Base-by-base conservation (phyloP, 2,888 invertebrate genomes). In the Ophion ellenae region DNA sequence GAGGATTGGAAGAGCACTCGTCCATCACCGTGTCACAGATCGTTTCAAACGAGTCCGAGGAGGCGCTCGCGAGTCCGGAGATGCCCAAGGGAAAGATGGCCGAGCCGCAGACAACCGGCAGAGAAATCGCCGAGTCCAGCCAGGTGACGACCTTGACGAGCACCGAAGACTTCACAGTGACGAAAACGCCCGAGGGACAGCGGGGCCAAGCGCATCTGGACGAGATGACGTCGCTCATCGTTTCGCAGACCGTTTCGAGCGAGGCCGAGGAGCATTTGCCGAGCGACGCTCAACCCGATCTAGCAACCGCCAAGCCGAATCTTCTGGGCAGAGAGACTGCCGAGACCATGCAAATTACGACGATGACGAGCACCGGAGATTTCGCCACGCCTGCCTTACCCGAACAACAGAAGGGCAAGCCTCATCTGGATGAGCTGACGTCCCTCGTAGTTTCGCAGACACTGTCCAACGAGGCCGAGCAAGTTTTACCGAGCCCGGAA, bases 31-130 rank as follows among this genome's bases (percentile, higher is more conserved):
- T 91, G 47, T 90, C 89, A 11, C 89, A 91, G 73, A 83, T 89
- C 7, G 79, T 85, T 0, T 88, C 91, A n/a, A 84, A 89, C 47
- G 89, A 90, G 5, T 73, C 84, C 2, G 88, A 76, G 86, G 87
- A 87, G 9, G 47, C 76, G 69, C 80, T 91, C 20, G 53, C 84
- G 1, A 81, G 81, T 53, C 80, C 87, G 0, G 90, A 82, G 80
- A 80, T 89, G 75, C 94, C 94, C 1, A 89, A 89, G 61, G 90
- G 90, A 84, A 94, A 93, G 88, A 92, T 88, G 47, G 95, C 95
- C 5, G 86, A 89, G 70, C 87, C 92, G 2, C 90, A 92, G 81
- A 82, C 90, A 36, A 91, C 92, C 70, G 91, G 92, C 14, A 92
- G 93, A 85, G 92, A 93, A 88, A 89, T 92, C 57, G 92, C 92